Conservation (phyloP, 1,140 invertebrate genomes). For the Pentalonia nigronervosa region DNA sequence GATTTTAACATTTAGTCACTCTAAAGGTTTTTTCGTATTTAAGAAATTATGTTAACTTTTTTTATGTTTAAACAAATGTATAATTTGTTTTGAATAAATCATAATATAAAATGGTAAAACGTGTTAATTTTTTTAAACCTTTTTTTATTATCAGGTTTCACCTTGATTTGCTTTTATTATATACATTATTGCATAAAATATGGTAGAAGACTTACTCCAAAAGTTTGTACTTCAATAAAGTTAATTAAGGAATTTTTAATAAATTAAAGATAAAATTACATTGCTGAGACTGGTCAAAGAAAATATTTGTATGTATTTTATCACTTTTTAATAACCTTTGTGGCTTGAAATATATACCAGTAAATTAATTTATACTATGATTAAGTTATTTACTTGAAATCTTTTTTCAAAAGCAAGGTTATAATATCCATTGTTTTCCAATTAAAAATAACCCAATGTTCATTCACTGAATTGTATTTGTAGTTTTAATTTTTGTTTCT, state of each 20-base stretch:
- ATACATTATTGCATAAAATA: not conserved
- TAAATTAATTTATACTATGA: not conserved
- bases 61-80: slow-evolving; percentile 46
- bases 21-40: slow-evolving; percentile 38
- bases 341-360: not conserved
- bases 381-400: not conserved
- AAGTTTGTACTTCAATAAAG: too few relatives aligned
- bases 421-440: not conserved
- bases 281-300: not conserved
- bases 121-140: not conserved
- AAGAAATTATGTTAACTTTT: slow-evolving; percentile 42
- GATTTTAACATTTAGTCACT: slow-evolving; percentile 28
- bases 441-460: not conserved
- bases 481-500: not conserved
- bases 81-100: slow-evolving; percentile 48
- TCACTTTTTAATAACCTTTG: not conserved
- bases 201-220: not conserved
- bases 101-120: slow-evolving; percentile 23
- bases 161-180: not conserved
- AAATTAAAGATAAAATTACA: not conserved
- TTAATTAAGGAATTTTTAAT: not conserved
- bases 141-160: not conserved
- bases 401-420: not conserved
- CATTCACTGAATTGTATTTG: not conserved
- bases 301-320: not conserved